phyloP scores from a whole-genome alignment of 2,888 invertebrate species.

The Sinohyriopsis cumingii region DNA sequence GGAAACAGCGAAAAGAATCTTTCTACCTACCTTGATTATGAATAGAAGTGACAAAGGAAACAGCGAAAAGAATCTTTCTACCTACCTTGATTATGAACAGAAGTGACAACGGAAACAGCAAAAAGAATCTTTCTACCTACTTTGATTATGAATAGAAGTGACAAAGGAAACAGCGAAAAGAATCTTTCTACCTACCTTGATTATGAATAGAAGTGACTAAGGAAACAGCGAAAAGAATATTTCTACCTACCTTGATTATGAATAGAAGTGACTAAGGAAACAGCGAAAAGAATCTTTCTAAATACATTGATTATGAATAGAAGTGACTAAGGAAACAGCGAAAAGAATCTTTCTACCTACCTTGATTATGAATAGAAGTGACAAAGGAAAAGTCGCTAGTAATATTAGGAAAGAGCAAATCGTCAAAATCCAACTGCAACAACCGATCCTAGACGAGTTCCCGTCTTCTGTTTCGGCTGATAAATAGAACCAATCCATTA shows the following conservation, averaged over 20 bases:
- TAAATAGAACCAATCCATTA: too few relatives aligned
- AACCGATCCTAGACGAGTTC: constrained; percentile 25
- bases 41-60: neutral
- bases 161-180: too few relatives aligned
- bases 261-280: too few relatives aligned
- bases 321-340: neutral
- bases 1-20: too few relatives aligned
- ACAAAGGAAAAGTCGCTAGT: constrained; percentile 90
- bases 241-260: constrained; percentile 87
- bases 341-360: constrained; percentile 73
- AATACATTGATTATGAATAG: constrained; percentile 83
- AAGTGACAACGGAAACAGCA: neutral
- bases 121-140: too few relatives aligned
- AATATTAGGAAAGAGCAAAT: constrained; percentile 88
- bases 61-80: too few relatives aligned
- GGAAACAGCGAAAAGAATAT: neutral
- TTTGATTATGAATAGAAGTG: too few relatives aligned
- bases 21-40: too few relatives aligned
- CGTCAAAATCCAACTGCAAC: constrained; percentile 87
- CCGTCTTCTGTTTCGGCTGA: too few relatives aligned
- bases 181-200: constrained; percentile 86
- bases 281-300: too few relatives aligned
- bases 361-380: constrained; percentile 93
- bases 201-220: too few relatives aligned
- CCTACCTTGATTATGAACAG: too few relatives aligned